Base-by-base conservation (phyloP, 2,888 invertebrate genomes). In the Elegia similella region DNA sequence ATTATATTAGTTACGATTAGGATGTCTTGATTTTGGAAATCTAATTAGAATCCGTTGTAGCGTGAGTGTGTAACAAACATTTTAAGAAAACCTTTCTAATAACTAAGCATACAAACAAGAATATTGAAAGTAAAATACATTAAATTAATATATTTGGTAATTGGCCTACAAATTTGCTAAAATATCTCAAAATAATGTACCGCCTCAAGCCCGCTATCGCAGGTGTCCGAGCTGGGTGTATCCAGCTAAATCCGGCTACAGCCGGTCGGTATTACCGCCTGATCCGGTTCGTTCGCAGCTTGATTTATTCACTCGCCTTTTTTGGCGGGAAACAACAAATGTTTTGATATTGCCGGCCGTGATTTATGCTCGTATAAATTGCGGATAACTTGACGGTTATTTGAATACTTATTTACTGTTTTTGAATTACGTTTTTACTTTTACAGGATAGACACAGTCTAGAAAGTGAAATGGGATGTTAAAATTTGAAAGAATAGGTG, bases 221-320 rank as follows among this genome's bases (percentile, higher is more conserved):
- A 89, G 89, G 88, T 89, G 86, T 73, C 83, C 80, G 80, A 73
- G 63, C 73, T 66, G 59, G 61, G 66, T 73, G 68, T 78, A 84
- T 78, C 84, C 80, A 70, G 69, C 61, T 71, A 76, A 80, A 82
- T 75, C 82, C 82, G 73, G 82, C 76, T 82, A 82, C 80, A 23
- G 23, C 23, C 72, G 73, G 88, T 86, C 16, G 50, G 50, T 34
- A 50, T 50, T 88, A 90, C 82, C 77, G 78, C 75, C 67, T 81
- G 82, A 87, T 86, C 87, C 87, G 85, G 83, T 85, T 80, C 80
- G 84, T 82, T 84, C 78, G 76, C 75, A 66, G 79, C 81, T 82
- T 88, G 88, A 89, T 89, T 89, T 90, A 90, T 85, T 75, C 77
- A 84, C 83, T 82, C 68, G 67, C 57, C 57, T 56, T 61, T 65